Evolutionary conservation across 1,140 invertebrate species (phyloP), one percentile per base, ranked within the genome.

Genomic region (Littorina saxatilis): DNA sequence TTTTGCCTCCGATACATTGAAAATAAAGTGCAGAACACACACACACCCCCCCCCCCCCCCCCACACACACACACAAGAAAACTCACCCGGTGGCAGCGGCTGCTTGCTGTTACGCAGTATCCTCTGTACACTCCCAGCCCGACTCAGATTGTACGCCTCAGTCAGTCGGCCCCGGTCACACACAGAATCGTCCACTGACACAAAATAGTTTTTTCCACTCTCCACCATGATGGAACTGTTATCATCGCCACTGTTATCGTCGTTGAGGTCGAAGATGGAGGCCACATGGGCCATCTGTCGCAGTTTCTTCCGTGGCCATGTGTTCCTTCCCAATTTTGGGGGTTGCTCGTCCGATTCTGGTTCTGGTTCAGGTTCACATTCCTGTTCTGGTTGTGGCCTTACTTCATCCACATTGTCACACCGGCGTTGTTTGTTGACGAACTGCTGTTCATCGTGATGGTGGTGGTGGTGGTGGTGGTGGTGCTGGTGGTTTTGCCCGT

Each of bases 301-400:
- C 20, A 73, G 68, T 86, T 86, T 20, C 85, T 83, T 87, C 29
- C 85, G 81, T 3, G 87, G 87, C 87, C 87, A 87, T 17, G 87
- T 88, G 55, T 88, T 88, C 20, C 82, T 80, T 55, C 77, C 81
- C n/a, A 81, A 52, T 11, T 63, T 68, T 4, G 81, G 52, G 29
- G 13, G 61, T 20, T 35, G 47, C 32, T 58, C 68, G 9, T 55
- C 70, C 15, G 23, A 27, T 9, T 61, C 79, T 29, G 17, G 47
- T n/a, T 29, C 52, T 27, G 43, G 37, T 50, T 73, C 70, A 23
- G 1, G 23, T 2, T 73, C 70, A 23, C 40, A 43, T 50, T 73
- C 70, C 66, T 20, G 66, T 32, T 68, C 66, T 11, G n/a, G 43
- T n/a, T n/a, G 15, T n/a, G 55, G 13, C 55, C 9, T 63, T 63